Conservation (phyloP, 92 coral and sea anemone genomes). For the Actinostola sp. region DNA sequence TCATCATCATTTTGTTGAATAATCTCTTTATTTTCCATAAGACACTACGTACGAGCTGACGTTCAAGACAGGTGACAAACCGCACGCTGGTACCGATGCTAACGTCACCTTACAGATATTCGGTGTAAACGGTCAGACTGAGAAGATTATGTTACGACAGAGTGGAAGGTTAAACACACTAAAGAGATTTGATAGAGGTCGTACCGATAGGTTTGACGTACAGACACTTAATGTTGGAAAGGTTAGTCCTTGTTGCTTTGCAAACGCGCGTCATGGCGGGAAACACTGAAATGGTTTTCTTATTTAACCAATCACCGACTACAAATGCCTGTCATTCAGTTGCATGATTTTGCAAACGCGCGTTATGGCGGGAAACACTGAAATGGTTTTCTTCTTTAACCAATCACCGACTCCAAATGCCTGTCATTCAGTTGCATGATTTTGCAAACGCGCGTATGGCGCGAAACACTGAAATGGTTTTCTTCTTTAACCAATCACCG, state of each 20-base stretch:
- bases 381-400: too few species aligned
- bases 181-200: conserved; percentile 88
- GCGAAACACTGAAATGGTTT: too few species aligned
- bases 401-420: too few species aligned
- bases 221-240: conserved; percentile 96
- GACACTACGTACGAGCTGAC: conserved; percentile 84
- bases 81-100: conserved; percentile 95
- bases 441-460: too few species aligned
- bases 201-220: conserved; percentile 90
- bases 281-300: neutral
- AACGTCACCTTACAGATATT: conserved; percentile 90
- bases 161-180: conserved; percentile 71
- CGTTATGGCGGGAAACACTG: too few species aligned
- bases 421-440: too few species aligned
- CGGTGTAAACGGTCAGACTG: conserved; percentile 92
- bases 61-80: conserved; percentile 93
- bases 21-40: conserved; percentile 10
- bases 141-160: conserved; percentile 91
- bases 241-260: conserved; percentile 32
- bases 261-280: neutral
- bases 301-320: too few species aligned
- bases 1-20: neutral
- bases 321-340: too few species aligned
- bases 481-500: too few species aligned
- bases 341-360: too few species aligned